Evolutionary conservation across 2,113 vertebrate genomes (phyloP), one percentile per base, ranked within the genome.

Genomic region (Lepus americanus): DNA sequence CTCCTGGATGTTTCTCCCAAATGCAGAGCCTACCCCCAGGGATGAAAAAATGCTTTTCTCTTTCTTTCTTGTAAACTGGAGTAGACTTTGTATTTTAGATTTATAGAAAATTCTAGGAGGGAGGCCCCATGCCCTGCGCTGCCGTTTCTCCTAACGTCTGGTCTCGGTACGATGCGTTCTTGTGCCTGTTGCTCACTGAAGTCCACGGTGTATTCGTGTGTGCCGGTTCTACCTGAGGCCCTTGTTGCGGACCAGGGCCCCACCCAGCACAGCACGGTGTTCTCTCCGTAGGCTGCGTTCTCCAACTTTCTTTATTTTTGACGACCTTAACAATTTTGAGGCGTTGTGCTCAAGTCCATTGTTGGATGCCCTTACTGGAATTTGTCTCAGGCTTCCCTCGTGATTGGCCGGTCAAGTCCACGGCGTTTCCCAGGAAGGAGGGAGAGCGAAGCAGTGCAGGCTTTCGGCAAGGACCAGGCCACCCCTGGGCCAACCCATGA

Each of bases 381-480:
- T 36, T 33, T 78, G 17, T 53, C 51, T 36, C 5, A 0, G 51
- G 51, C 33, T 67, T 67, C 36, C 53, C 39, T 82, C 3, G 4
- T 20, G 64, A 22, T 74, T 36, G 23, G 69, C 20, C 29, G 16
- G 78, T 67, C 27, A 25, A 23, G 67, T 63, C 55, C 9, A 9
- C 16, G 31, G 44, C 51, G 14, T 63, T 78, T 39, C 39, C 39
- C 39, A 39, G 4, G 29, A 8, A 6, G 6, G 0, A 3, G 63
- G 27, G 33, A 66, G 36, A 27, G 33, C 72, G 83, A 39, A 14
- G 73, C 33, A 2, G 19, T 31, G 2, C 9, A 17, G 5, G 79
- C 1, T 0, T 33, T 69, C 16, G 3, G 3, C 8, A 3, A 17
- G 22, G 69, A 2, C n/a, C 2, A 31, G 29, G 31, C 25, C 39